Evolutionary conservation across 2,797 vertebrate genomes (phyloP).

Genomic region (Phoeniculus purpureus): DNA sequence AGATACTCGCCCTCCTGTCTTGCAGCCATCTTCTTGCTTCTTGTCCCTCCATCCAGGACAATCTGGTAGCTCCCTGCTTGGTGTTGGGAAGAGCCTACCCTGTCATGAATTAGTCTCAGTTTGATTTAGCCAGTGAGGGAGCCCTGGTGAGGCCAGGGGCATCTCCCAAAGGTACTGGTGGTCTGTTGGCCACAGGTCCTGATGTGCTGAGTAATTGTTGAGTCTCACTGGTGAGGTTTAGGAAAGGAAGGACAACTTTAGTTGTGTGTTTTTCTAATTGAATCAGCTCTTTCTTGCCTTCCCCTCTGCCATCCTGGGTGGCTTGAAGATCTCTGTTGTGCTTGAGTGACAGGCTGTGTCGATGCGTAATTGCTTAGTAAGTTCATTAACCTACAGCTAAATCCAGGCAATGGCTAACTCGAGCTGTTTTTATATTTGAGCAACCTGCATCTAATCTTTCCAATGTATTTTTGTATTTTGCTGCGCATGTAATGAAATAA

Average conservation of each 20-base stretch:
- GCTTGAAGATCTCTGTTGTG: constrained; percentile 50
- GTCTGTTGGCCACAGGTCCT: background rate
- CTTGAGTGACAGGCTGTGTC: constrained; percentile 63
- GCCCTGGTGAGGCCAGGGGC: background rate
- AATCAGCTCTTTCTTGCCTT: constrained; percentile 30
- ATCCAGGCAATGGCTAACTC: constrained; percentile 59
- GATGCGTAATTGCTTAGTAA: constrained; percentile 50
- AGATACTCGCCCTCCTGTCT: background rate
- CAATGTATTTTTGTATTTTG: constrained; percentile 63
- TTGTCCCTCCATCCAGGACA: background rate
- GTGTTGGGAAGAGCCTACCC: background rate
- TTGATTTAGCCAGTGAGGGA: background rate
- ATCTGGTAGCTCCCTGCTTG: background rate
- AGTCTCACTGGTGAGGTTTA: background rate
- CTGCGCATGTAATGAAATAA: constrained; percentile 69
- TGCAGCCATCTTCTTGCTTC: background rate
- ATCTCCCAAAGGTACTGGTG: background rate
- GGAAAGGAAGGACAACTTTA: background rate
- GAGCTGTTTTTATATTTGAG: constrained; percentile 52
- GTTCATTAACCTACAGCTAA: constrained; percentile 60
- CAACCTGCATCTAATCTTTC: constrained; percentile 54
- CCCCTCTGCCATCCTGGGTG: constrained; percentile 22
- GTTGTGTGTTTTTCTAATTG: constrained; percentile 7
- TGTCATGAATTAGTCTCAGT: background rate
- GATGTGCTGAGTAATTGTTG: background rate